Evolutionary conservation across 2,797 vertebrate species (phyloP), one percentile per base, ranked within the genome.

Genomic region (Eupleurogrammus muticus): DNA sequence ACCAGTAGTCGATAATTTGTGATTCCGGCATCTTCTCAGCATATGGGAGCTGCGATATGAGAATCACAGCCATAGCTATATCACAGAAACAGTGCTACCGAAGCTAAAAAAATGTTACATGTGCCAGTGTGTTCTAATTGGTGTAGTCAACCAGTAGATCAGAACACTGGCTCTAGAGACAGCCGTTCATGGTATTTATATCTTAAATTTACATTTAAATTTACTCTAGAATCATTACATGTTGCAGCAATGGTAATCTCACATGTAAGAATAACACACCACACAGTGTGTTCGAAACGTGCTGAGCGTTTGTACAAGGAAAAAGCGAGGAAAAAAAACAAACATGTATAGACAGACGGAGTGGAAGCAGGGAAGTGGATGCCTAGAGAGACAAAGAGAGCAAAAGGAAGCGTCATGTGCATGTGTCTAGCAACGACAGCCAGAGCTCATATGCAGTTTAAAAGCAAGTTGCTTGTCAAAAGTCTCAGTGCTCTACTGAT

Each of bases 401-500:
- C 32, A 77, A 81, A 51, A 71, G 57, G 62, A 67, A 67, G 38
- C 14, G 73, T 70, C 73, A 66, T 24, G 7, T 71, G 55, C 46
- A 36, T 65, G 78, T 70, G 74, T 86, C 85, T 70, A 68, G 77
- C 80, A 81, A 55, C 67, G 82, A 84, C 79, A 84, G 79, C 11
- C 4, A 63, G 74, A 48, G 68, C 80, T 75, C 75, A 62, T 47
- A 66, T 36, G 46, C 66, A 69, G 70, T 81, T 86, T 81, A 80
- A 86, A 81, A 83, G 82, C 81, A 65, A 73, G 75, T 77, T 46
- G 72, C 47, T 86, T 89, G 89, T 91, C 88, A 87, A 80, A 89
- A 84, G 80, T 85, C 82, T 66, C 72, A 82, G 64, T 86, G 85
- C 67, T 60, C 83, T 65, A 72, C 79, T 88, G 89, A 89, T 85